A percentile compares a stretch with the other conserved stretches of the same genome.
Conservation (phyloP, 2,113 vertebrate species). For the Zapornia atra region DNA sequence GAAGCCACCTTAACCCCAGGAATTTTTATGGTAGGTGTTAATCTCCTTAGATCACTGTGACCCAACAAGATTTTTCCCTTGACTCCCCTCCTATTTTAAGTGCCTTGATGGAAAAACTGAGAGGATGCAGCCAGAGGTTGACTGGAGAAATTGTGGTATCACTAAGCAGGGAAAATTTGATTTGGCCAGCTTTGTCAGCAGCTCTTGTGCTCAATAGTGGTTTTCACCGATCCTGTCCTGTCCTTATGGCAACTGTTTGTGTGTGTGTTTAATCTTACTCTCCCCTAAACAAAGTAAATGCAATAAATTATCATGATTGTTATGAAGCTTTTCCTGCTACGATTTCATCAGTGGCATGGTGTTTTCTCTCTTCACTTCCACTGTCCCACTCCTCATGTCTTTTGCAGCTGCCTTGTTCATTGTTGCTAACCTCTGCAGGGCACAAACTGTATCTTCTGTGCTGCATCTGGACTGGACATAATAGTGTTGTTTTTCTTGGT, state of each 20-base stretch:
- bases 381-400: rapidly evolving
- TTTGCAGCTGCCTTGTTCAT: not conserved
- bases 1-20: not conserved
- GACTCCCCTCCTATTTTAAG: not conserved
- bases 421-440: not conserved
- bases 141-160: not conserved
- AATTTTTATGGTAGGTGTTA: not conserved
- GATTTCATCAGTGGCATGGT: not conserved
- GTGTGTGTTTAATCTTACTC: not conserved
- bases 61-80: not conserved
- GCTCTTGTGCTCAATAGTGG: not conserved
- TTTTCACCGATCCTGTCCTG: not conserved
- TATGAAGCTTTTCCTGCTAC: not conserved
- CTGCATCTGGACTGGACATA: not conserved
- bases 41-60: not conserved
- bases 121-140: not conserved
- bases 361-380: not conserved
- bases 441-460: rapidly evolving
- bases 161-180: not conserved
- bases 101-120: not conserved
- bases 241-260: not conserved
- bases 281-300: not conserved
- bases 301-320: not conserved
- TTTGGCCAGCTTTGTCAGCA: not conserved
- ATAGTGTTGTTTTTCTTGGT: not conserved